Percentiles rank a stretch among this genome's conserved stretches.
Evolutionary conservation across 2,113 vertebrate genomes (phyloP).

Genomic region (Dromas ardeola): DNA sequence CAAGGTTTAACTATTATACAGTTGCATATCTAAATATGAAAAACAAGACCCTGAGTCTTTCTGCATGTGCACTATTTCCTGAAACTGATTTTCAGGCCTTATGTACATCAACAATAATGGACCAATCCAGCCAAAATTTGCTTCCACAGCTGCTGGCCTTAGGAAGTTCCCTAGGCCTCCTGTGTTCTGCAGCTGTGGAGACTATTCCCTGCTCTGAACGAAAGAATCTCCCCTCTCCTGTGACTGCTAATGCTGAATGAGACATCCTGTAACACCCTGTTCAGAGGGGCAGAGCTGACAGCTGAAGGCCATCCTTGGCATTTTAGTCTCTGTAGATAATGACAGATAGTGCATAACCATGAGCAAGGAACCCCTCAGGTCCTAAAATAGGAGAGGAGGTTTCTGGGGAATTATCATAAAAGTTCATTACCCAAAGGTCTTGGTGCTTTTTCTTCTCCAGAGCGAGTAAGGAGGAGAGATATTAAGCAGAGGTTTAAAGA

Average conservation of each 20-base stretch:
- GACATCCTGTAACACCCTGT: conserved; percentile 46
- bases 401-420: neutral
- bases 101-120: conserved; percentile 17
- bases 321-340: neutral
- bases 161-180: conserved; percentile 50
- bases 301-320: conserved; percentile 10
- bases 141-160: conserved; percentile 60
- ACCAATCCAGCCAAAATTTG: conserved; percentile 43
- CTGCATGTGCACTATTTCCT: neutral
- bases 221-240: conserved; percentile 41
- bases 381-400: neutral
- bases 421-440: neutral
- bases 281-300: conserved; percentile 16
- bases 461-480: neutral
- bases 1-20: neutral
- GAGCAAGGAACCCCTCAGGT: neutral
- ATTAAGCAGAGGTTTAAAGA: neutral
- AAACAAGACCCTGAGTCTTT: neutral
- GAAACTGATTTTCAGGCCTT: conserved; percentile 2
- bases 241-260: conserved; percentile 41
- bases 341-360: neutral
- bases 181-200: conserved; percentile 58
- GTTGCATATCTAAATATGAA: neutral
- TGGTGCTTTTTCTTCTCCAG: neutral
- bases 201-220: neutral